phyloP scores from a whole-genome alignment of 2,888 invertebrate genomes.

The Cosmia pyralina region DNA sequence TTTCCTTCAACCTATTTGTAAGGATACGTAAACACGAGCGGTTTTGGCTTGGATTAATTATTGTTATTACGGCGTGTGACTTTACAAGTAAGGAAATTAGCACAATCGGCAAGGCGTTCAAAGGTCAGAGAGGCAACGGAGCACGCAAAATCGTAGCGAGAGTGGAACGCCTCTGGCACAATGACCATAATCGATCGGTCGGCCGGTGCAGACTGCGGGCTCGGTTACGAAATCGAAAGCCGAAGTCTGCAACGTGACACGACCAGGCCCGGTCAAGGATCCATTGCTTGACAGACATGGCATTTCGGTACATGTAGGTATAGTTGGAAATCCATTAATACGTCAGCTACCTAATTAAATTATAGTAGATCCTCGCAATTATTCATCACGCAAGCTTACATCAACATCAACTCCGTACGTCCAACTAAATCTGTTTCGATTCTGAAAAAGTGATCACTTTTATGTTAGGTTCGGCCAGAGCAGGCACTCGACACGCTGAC shows the following conservation, averaged over 20 bases:
- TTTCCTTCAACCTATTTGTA: constrained; percentile 67
- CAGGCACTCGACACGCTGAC: constrained; percentile 66
- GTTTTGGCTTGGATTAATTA: constrained; percentile 34
- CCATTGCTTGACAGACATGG: constrained; percentile 58
- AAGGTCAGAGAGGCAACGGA: constrained; percentile 72
- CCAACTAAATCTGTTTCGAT: constrained; percentile 2
- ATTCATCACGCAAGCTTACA: constrained; percentile 4
- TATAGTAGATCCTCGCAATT: constrained; percentile 8
- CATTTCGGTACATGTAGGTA: constrained; percentile 28
- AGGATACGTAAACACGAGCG: constrained; percentile 27
- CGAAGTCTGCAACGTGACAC: constrained; percentile 77
- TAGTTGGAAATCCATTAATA: constrained; percentile 25
- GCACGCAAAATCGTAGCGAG: constrained; percentile 73
- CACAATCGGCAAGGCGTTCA: constrained; percentile 64
- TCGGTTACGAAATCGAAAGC: constrained; percentile 83
- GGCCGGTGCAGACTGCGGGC: constrained; percentile 74
- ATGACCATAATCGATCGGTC: constrained; percentile 82
- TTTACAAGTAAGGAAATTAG: constrained; percentile 67
- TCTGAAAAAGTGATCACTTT: constrained; percentile 21
- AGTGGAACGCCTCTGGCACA: constrained; percentile 80
- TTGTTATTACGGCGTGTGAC: constrained; percentile 50
- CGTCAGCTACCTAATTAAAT: constrained; percentile 16
- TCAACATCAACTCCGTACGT: not conserved
- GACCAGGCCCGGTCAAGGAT: constrained; percentile 81
- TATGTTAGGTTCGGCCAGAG: constrained; percentile 33